phyloP scores from a whole-genome alignment of 1,140 invertebrate genomes.

The Drosophila yakuba region DNA sequence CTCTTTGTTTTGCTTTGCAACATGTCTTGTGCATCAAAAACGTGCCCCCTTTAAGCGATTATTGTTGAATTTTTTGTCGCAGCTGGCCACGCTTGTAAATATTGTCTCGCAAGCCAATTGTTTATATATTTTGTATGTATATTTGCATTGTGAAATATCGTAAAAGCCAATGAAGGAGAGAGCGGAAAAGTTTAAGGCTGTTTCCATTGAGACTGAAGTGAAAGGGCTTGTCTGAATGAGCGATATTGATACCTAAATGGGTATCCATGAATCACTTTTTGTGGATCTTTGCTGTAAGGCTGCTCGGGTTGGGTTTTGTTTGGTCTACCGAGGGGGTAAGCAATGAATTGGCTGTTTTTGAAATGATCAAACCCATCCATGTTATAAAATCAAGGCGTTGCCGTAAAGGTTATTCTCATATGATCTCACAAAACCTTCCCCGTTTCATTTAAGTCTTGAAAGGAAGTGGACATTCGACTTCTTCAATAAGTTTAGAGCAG shows the following conservation, averaged over 20 bases:
- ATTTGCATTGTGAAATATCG: slow-evolving; percentile 11
- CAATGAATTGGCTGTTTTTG: slow-evolving; percentile 40
- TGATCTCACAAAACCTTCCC: slow-evolving; percentile 2
- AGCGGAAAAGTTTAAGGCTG: slow-evolving; percentile 25
- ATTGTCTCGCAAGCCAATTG: slow-evolving; percentile 44
- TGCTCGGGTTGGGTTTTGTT: slow-evolving; percentile 31
- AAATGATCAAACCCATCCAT: slow-evolving; percentile 2
- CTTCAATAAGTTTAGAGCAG: slow-evolving; percentile 8
- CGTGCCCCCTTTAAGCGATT: slow-evolving; percentile 55
- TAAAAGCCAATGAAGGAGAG: slow-evolving; percentile 18
- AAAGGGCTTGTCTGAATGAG: slow-evolving; percentile 30
- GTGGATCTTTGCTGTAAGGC: slow-evolving; percentile 8
- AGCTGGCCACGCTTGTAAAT: slow-evolving; percentile 40
- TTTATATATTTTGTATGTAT: slow-evolving; percentile 29
- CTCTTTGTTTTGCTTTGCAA: slow-evolving; percentile 46
- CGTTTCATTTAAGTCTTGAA: not conserved
- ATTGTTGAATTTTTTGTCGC: slow-evolving; percentile 29
- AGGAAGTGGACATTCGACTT: not conserved
- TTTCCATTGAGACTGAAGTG: slow-evolving; percentile 39
- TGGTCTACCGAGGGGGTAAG: slow-evolving; percentile 12
- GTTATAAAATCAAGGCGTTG: slow-evolving; percentile 28
- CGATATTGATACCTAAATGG: slow-evolving; percentile 34
- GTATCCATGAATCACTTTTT: slow-evolving; percentile 26
- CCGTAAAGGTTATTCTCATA: not conserved
- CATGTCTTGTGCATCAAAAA: slow-evolving; percentile 50